A percentile compares a stretch with the other conserved stretches of the same genome.
Conservation (phyloP, 2,113 vertebrate species). For the Bujurquina vittata region DNA sequence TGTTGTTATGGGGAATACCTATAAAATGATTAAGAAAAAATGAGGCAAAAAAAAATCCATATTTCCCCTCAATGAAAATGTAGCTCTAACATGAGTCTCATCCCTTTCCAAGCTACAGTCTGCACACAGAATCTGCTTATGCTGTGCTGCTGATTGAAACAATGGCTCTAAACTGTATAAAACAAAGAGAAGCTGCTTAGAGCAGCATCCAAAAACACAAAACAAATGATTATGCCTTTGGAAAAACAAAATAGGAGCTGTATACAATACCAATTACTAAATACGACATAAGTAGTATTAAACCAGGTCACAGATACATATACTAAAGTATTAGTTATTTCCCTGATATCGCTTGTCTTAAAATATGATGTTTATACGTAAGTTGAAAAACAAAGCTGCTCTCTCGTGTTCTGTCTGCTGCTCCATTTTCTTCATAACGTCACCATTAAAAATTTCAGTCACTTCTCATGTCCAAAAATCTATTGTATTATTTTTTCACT, state of each 20-base stretch:
- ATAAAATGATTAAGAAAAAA: background rate
- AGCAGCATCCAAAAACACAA: background rate
- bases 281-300: background rate
- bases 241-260: background rate
- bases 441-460: background rate
- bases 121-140: constrained; percentile 1
- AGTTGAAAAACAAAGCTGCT: background rate
- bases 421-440: background rate
- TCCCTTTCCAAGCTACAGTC: background rate
- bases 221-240: background rate
- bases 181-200: background rate
- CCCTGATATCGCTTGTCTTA: background rate
- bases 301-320: background rate
- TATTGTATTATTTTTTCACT: too few relatives aligned
- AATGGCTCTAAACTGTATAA: background rate
- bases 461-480: background rate
- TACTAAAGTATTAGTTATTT: background rate
- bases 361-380: background rate
- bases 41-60: too few relatives aligned
- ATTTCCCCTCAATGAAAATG: background rate
- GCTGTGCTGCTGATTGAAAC: background rate
- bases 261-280: background rate
- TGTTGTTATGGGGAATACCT: too few relatives aligned
- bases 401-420: background rate
- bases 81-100: background rate